A percentile compares a stretch with the other conserved stretches of the same genome.
These are phyloP conservation scores for Nymphicus hollandicus DNA, from an alignment of 2,113 vertebrate species.

Conservation along the genomic window DNA sequence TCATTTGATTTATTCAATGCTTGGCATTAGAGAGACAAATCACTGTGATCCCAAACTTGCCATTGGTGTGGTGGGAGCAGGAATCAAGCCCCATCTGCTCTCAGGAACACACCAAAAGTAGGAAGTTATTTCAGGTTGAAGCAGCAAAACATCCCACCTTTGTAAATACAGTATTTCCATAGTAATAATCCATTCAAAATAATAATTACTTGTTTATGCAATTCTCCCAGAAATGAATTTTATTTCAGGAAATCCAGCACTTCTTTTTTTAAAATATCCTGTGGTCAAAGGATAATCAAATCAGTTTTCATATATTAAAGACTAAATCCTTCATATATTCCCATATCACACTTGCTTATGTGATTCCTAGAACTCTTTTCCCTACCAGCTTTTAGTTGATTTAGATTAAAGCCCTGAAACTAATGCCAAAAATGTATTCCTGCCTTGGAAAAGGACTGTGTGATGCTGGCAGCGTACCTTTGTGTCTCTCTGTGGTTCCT, in stretches of 20 bases:
- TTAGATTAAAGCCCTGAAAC: background rate
- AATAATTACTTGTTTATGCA: background rate
- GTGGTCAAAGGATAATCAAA: background rate
- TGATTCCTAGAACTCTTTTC: background rate
- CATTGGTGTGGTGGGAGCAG: background rate
- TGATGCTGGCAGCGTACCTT: background rate
- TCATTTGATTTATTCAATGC: background rate
- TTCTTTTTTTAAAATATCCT: background rate
- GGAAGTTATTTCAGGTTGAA: background rate
- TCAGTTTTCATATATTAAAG: background rate
- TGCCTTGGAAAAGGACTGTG: constrained; percentile 4
- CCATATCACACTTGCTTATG: constrained; percentile 5
- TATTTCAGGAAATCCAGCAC: background rate
- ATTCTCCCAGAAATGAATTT: background rate
- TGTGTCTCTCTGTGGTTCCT: background rate
- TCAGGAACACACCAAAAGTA: background rate
- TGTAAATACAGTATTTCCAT: background rate
- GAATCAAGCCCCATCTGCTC: background rate
- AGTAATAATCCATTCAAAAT: background rate
- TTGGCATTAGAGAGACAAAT: background rate
- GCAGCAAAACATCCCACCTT: background rate
- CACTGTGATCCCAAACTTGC: background rate
- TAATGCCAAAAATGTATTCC: constrained; percentile 11
- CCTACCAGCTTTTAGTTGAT: background rate
- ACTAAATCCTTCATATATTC: background rate